phyloP scores from a whole-genome alignment of 1,140 invertebrate genomes.

The Papilio aristodemus region DNA sequence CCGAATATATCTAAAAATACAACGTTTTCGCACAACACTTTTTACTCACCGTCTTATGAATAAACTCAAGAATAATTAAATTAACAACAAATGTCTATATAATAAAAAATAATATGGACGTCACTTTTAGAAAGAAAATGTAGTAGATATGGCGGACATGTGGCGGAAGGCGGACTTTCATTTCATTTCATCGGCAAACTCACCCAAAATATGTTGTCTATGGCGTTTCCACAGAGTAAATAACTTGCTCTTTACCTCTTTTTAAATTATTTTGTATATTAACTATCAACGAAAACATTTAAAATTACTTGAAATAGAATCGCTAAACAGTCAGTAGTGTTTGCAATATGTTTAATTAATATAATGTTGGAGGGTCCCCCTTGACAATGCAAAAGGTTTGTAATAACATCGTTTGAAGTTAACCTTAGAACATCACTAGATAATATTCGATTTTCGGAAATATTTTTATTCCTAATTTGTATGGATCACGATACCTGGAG shows the following conservation, averaged over 20 bases:
- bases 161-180: constrained; percentile 70
- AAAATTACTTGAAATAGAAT: too few species aligned
- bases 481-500: too few species aligned
- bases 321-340: too few species aligned
- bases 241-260: background rate
- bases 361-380: too few species aligned
- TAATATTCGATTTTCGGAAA: too few species aligned
- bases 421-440: too few species aligned
- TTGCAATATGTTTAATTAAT: too few species aligned
- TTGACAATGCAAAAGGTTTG: too few species aligned
- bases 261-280: too few species aligned
- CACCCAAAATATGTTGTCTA: constrained; percentile 32
- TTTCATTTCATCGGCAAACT: constrained; percentile 60
- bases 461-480: too few species aligned
- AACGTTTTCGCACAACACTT: constrained; percentile 40
- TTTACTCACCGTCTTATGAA: constrained; percentile 64
- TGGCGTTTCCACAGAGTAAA: constrained; percentile 8
- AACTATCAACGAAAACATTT: too few species aligned
- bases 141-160: constrained; percentile 78
- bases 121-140: constrained; percentile 74
- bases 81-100: constrained; percentile 70
- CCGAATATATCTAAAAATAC: constrained; percentile 50
- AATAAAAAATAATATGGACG: constrained; percentile 74
- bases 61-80: constrained; percentile 75
- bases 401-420: too few species aligned